Percentiles rank a stretch among this genome's conserved stretches.
Evolutionary conservation across 2,888 invertebrate genomes (phyloP).

Genomic region (Caenorhabditis sulstoni): DNA sequence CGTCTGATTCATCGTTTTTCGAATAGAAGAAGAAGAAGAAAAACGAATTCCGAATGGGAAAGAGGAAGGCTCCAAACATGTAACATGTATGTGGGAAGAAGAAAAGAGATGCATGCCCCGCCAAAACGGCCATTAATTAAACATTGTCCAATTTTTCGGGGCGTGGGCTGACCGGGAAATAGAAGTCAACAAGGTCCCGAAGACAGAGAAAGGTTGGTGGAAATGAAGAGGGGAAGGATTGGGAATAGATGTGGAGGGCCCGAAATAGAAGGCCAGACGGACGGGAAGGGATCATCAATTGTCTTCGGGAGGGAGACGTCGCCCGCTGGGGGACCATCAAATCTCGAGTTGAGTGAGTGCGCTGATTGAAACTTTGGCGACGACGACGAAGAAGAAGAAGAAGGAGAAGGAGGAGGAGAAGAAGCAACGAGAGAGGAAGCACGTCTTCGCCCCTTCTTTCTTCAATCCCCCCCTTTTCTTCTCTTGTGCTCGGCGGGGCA

Average conservation of each 20-base stretch:
- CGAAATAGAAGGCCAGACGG: constrained; percentile 32
- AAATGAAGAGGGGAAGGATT: constrained; percentile 14
- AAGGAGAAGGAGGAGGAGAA: background rate
- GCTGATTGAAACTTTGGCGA: constrained; percentile 55
- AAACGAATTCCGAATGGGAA: constrained; percentile 29
- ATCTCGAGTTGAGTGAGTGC: constrained; percentile 35
- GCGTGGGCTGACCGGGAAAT: background rate
- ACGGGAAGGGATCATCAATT: constrained; percentile 44
- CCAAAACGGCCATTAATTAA: constrained; percentile 47
- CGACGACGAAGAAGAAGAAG: constrained; percentile 10
- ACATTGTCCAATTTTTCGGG: constrained; percentile 37
- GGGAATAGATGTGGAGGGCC: constrained; percentile 6
- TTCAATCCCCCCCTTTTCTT: background rate
- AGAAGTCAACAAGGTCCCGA: constrained; percentile 3
- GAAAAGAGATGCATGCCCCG: background rate
- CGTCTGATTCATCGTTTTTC: constrained; percentile 26
- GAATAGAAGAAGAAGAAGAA: constrained; percentile 3
- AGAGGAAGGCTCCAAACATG: constrained; percentile 35
- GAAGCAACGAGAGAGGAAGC: constrained; percentile 19
- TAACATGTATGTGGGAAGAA: constrained; percentile 42
- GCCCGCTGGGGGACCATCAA: constrained; percentile 38
- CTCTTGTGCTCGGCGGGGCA: background rate
- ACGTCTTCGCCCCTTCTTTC: constrained; percentile 28
- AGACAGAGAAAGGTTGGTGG: background rate
- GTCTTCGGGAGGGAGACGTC: constrained; percentile 20